Evolutionary conservation across 23 tunicate genomes (phyloP).

Genomic region (Oikopleura vanhoeffeni): DNA sequence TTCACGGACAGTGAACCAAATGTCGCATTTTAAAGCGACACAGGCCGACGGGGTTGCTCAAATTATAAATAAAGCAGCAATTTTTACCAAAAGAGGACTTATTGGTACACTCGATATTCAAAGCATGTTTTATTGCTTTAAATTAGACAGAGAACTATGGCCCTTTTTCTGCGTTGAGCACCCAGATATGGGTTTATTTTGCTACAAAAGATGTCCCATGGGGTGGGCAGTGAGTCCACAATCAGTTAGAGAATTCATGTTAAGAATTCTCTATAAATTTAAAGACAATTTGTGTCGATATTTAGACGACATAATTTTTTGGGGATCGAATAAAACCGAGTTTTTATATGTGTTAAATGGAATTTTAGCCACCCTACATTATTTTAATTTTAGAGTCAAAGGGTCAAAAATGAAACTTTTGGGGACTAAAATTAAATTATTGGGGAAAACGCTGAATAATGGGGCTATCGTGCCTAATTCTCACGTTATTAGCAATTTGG

Average conservation of each 20-base stretch:
- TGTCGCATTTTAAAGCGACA: neutral
- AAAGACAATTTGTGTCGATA: neutral
- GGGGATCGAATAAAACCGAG: neutral
- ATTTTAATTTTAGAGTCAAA: neutral
- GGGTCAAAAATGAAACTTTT: neutral
- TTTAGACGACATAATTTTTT: neutral
- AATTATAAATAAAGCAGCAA: neutral
- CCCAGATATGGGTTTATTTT: neutral
- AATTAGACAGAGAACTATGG: neutral
- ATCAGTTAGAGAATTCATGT: neutral
- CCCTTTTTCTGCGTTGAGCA: neutral
- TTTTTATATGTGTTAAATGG: neutral
- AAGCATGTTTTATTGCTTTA: neutral
- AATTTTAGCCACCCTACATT: neutral
- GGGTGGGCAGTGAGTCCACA: neutral
- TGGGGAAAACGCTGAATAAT: neutral
- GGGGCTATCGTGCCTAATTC: neutral
- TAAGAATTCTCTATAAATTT: neutral
- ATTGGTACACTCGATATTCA: neutral
- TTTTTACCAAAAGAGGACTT: neutral
- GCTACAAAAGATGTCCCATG: neutral
- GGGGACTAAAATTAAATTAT: neutral
- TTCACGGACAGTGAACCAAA: neutral
- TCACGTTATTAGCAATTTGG: neutral
- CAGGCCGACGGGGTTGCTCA: neutral